A percentile compares a stretch with the other conserved stretches of the same genome.
phyloP scores from a whole-genome alignment of 2,888 invertebrate species.

The Ceratothoa steindachneri region DNA sequence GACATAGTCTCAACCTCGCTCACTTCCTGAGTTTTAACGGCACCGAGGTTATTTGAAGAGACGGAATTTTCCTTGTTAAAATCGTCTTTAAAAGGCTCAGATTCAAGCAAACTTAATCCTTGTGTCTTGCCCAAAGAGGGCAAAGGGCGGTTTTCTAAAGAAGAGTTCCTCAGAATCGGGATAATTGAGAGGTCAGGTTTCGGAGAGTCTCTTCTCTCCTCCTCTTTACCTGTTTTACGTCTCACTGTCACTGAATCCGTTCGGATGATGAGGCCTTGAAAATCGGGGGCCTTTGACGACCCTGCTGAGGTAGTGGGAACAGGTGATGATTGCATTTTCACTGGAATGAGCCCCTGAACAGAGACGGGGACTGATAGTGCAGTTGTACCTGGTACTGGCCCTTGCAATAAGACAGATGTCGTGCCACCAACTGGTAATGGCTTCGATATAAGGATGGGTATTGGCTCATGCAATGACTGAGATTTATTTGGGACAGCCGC shows the following conservation, averaged over 20 bases:
- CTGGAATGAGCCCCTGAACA: neutral
- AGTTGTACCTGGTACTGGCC: neutral
- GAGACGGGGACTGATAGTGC: neutral
- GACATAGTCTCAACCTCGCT: neutral
- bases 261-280: neutral
- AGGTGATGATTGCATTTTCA: neutral
- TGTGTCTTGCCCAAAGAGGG: neutral
- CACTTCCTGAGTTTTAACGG: neutral
- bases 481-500: neutral
- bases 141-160: neutral
- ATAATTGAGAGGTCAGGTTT: conserved; percentile 4
- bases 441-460: neutral
- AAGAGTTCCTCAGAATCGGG: neutral
- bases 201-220: neutral
- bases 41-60: neutral
- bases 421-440: neutral
- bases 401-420: neutral
- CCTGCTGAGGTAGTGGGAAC: neutral
- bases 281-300: neutral
- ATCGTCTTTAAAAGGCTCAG: neutral
- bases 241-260: neutral
- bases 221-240: neutral
- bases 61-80: neutral
- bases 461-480: neutral
- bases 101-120: neutral